A percentile compares a stretch with the other conserved stretches of the same genome.
Conservation (phyloP, 2,888 invertebrate species). For the Acrobasis suavella region DNA sequence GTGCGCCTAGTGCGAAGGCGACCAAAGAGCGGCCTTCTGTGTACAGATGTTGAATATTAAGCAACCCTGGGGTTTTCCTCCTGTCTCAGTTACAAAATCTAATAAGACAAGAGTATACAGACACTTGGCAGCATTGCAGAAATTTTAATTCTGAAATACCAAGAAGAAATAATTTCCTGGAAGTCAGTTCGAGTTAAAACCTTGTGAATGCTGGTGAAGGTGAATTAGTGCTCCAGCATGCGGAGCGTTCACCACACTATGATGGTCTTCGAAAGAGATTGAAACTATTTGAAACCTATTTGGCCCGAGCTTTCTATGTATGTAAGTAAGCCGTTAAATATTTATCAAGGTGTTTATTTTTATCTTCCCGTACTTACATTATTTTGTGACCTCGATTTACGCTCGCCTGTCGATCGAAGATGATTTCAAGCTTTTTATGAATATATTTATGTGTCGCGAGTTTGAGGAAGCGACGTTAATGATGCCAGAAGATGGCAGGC, state of each 20-base stretch:
- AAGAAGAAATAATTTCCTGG: no score
- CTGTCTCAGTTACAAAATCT: slow-evolving; percentile 1
- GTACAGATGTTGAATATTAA: slow-evolving; percentile 7
- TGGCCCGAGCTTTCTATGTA: no score
- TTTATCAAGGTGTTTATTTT: background rate
- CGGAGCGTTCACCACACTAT: no score
- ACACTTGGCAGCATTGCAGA: background rate
- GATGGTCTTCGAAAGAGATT: no score
- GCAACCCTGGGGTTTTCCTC: background rate
- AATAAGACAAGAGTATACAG: background rate
- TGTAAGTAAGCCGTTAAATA: no score
- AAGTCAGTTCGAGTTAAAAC: no score
- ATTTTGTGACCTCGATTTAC: background rate
- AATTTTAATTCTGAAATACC: background rate
- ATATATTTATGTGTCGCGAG: background rate
- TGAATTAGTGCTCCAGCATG: no score
- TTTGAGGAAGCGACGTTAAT: background rate
- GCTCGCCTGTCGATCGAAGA: background rate
- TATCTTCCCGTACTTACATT: background rate
- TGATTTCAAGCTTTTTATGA: background rate
- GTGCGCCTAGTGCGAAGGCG: background rate
- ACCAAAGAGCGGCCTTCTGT: slow-evolving; percentile 4
- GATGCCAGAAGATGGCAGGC: background rate
- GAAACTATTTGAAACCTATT: no score
- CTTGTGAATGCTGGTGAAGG: no score